Base-by-base conservation (phyloP, 2,797 vertebrate species). In the Danio kyathit region DNA sequence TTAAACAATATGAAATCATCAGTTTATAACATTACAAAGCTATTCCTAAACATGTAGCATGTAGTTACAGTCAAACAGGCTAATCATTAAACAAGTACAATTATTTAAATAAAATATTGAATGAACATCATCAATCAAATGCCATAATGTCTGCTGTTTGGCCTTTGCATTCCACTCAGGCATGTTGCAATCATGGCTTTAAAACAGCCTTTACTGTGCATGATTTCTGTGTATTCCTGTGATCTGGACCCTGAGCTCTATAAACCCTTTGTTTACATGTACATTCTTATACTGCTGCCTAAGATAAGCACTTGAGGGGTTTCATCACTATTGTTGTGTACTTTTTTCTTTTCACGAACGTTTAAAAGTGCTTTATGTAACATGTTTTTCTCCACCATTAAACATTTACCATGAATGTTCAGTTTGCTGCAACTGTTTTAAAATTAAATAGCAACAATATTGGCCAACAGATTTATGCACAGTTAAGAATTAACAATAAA, bases 161-260 rank as follows among this genome's bases (percentile, higher is more conserved):
- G 29, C 7, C 29, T 79, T 64, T 60, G 65, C 21, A 69, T 19
- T 16, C 43, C 16, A 59, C 5, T 61, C n/a, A 61, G 29, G 71
- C 54, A 49, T 71, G 46, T 41, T 52, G 46, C 56, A 70, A 51
- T 60, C 54, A 12, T 54, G 10, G 14, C 19, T 29, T 73, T 14
- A 19, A 74, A 75, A 61, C 49, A 44, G 40, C 12, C 49, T 56
- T 19, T 29, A 21, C 56, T 67, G 61, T 29, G 29, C 29, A 29
- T 70, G 65, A 73, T 56, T 29, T 54, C 49, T 66, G 40, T 66
- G 61, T 65, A 57, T 48, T 48, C 71, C 10, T 52, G 10, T 69
- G 17, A 16, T 63, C 43, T 79, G 82, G 57, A 54, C 72, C 67
- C 46, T 83, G 71, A 74, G 54, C 64, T 66, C 41, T 40, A 44